Evolutionary conservation across 2,888 invertebrate genomes (phyloP).

Genomic region (Drosophila rubida): DNA sequence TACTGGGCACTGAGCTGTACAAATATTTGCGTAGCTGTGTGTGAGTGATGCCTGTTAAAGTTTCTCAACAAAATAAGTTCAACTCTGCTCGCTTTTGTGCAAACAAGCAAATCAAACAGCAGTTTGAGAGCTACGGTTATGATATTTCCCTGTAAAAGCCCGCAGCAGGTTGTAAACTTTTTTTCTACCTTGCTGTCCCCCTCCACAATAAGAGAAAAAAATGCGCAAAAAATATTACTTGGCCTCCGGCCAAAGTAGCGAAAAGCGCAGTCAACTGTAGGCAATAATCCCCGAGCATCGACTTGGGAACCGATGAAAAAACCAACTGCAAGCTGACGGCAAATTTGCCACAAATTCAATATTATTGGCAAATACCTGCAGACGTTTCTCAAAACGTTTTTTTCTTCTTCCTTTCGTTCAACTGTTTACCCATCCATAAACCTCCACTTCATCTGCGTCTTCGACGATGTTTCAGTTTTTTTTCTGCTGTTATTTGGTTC

Average conservation of each 20-base stretch:
- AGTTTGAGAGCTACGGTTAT: constrained; percentile 59
- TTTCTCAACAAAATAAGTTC: constrained; percentile 60
- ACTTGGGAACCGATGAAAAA: constrained; percentile 19
- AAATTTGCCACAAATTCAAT: constrained; percentile 65
- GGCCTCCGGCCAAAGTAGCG: constrained; percentile 50
- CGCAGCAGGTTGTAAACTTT: constrained; percentile 39
- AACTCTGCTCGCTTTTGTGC: constrained; percentile 59
- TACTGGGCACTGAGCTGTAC: constrained; percentile 57
- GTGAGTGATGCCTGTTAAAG: constrained; percentile 63
- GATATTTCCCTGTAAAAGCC: constrained; percentile 47
- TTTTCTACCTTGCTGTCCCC: constrained; percentile 14
- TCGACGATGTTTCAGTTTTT: neutral
- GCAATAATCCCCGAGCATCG: constrained; percentile 40
- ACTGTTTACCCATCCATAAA: constrained; percentile 53
- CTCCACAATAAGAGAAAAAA: neutral
- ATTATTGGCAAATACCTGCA: constrained; percentile 48
- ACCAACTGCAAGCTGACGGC: constrained; percentile 38
- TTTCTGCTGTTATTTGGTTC: neutral
- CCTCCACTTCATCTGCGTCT: constrained; percentile 4
- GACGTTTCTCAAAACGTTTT: constrained; percentile 26
- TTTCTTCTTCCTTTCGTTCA: neutral
- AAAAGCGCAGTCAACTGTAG: constrained; percentile 62
- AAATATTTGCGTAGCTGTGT: constrained; percentile 76
- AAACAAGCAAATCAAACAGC: constrained; percentile 70
- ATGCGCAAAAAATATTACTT: constrained; percentile 24